Conservation (phyloP, 2,888 invertebrate species). For the Timema podura region DNA sequence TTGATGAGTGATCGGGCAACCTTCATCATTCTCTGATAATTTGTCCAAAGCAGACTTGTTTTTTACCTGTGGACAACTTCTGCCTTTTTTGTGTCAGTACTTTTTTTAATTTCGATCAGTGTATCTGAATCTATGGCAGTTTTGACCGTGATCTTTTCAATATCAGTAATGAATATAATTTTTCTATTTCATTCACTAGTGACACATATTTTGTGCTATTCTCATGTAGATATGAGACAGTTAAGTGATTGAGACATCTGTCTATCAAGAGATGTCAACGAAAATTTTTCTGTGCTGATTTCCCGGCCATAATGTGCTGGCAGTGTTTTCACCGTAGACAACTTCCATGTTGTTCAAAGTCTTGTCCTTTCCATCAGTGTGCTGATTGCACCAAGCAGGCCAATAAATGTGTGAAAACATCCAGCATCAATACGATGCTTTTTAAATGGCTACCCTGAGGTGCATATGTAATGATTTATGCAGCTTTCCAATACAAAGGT, state of each 20-base stretch:
- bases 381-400: too few relatives aligned
- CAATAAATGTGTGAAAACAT: too few relatives aligned
- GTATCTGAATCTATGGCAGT: background rate
- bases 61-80: background rate
- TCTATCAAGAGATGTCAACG: too few relatives aligned
- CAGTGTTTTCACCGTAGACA: background rate
- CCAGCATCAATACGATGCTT: too few relatives aligned
- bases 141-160: background rate
- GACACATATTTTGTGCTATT: background rate
- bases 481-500: too few relatives aligned
- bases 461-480: too few relatives aligned
- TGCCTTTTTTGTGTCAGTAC: background rate
- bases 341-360: background rate
- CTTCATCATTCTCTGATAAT: background rate
- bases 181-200: background rate
- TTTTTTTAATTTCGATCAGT: background rate
- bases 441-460: too few relatives aligned
- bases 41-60: background rate
- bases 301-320: background rate
- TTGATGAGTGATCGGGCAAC: background rate
- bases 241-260: too few relatives aligned
- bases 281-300: background rate
- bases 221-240: too few relatives aligned
- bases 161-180: background rate
- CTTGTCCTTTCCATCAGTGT: background rate